A percentile compares a stretch with the other conserved stretches of the same genome.
phyloP scores from a whole-genome alignment of 1,140 invertebrate genomes.

The Drosophila sucinea region DNA sequence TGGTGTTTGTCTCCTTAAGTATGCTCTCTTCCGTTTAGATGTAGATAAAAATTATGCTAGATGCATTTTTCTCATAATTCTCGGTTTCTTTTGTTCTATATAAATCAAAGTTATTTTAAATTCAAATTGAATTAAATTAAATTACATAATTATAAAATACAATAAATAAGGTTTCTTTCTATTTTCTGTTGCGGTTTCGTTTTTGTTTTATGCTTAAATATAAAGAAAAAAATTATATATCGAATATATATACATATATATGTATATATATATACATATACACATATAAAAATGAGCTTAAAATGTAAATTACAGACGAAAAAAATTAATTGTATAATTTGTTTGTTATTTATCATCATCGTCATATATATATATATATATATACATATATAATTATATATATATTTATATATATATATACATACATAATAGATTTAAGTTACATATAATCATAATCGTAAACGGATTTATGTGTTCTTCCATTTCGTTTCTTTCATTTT shows the following conservation, averaged over 20 bases:
- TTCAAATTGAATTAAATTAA: conserved; percentile 56
- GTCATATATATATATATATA: background rate
- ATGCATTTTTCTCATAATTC: conserved; percentile 34
- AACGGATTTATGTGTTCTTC: conserved; percentile 21
- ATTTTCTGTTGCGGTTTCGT: conserved; percentile 46
- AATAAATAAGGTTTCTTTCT: conserved; percentile 69
- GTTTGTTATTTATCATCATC: conserved; percentile 17
- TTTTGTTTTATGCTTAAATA: conserved; percentile 63
- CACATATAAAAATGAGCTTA: conserved; percentile 56
- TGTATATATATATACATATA: conserved; percentile 35
- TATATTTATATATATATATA: conserved; percentile 4
- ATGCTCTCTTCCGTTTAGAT: conserved; percentile 8
- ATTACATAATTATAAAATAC: conserved; percentile 78
- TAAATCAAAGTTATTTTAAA: conserved; percentile 48
- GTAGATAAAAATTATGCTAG: conserved; percentile 37
- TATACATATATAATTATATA: background rate
- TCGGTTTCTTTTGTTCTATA: conserved; percentile 38
- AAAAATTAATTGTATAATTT: conserved; percentile 57
- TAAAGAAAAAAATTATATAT: conserved; percentile 68
- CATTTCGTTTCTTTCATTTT: conserved; percentile 23
- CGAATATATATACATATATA: conserved; percentile 46
- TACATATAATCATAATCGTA: conserved; percentile 50
- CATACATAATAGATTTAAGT: conserved; percentile 6
- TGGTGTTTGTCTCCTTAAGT: conserved; percentile 34
- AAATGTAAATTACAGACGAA: conserved; percentile 64